Conservation (phyloP, 1,140 invertebrate species). For the Aphaenogaster ashmeadi region DNA sequence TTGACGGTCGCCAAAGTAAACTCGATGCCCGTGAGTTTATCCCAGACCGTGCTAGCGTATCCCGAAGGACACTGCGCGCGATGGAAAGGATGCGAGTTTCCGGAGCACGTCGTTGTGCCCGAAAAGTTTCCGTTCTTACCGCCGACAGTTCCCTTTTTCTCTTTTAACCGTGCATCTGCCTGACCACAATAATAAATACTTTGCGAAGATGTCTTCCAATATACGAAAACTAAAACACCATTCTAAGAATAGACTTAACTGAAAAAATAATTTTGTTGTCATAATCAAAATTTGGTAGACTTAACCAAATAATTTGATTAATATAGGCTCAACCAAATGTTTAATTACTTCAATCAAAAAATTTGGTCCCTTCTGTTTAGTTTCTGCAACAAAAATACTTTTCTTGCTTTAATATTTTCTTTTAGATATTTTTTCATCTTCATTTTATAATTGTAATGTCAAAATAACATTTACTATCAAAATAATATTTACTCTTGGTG, state of each 20-base stretch:
- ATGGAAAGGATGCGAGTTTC: slow-evolving; percentile 56
- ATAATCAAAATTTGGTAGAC: too few species aligned
- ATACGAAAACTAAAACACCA: slow-evolving; percentile 12
- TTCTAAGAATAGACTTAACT: not conserved
- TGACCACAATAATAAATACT: slow-evolving; percentile 63
- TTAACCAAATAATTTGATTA: too few species aligned
- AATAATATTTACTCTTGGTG: too few species aligned
- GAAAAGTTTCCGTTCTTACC: slow-evolving; percentile 60
- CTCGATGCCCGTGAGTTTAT: slow-evolving; percentile 53
- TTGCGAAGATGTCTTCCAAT: slow-evolving; percentile 10
- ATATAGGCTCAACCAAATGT: too few species aligned
- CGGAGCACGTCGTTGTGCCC: slow-evolving; percentile 52
- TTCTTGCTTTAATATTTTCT: too few species aligned
- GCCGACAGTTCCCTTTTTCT: slow-evolving; percentile 28
- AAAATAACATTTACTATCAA: too few species aligned
- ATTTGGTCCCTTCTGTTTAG: too few species aligned
- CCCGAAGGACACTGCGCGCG: slow-evolving; percentile 32
- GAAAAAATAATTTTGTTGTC: too few species aligned
- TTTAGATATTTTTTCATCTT: too few species aligned
- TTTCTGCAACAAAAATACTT: too few species aligned
- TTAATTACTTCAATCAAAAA: too few species aligned
- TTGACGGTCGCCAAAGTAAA: slow-evolving; percentile 70
- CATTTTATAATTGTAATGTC: too few species aligned
- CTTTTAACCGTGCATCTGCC: slow-evolving; percentile 52
- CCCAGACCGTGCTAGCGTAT: slow-evolving; percentile 21